Percentiles rank a stretch among this genome's conserved stretches.
phyloP scores from a whole-genome alignment of 2,888 invertebrate genomes.

The Temnothorax rugatulus region DNA sequence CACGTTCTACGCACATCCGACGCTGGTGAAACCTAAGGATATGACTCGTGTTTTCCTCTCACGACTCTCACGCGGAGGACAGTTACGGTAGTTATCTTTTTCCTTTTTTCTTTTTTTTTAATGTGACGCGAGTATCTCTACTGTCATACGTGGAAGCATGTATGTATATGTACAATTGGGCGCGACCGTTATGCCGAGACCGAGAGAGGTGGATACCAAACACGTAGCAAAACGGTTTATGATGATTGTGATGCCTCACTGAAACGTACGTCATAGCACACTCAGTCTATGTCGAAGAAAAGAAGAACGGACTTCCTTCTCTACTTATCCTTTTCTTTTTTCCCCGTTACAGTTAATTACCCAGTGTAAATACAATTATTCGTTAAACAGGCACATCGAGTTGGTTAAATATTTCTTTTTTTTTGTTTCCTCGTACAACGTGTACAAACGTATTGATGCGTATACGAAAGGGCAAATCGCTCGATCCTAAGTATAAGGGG shows the following conservation, averaged over 20 bases:
- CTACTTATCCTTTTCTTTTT: constrained; percentile 54
- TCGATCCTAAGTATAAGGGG: constrained; percentile 25
- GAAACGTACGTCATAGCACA: constrained; percentile 28
- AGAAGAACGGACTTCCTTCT: constrained; percentile 39
- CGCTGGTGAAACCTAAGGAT: constrained; percentile 73
- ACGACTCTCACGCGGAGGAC: constrained; percentile 54
- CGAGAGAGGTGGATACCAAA: constrained; percentile 58
- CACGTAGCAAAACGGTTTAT: constrained; percentile 53
- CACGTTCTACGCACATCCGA: constrained; percentile 44
- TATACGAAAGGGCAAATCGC: constrained; percentile 53
- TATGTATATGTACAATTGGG: constrained; percentile 60
- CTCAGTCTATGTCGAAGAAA: constrained; percentile 51
- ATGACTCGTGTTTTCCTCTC: constrained; percentile 74
- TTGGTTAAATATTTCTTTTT: constrained; percentile 81
- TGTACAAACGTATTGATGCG: constrained; percentile 63
- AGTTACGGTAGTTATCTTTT: constrained; percentile 42
- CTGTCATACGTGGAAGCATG: constrained; percentile 79
- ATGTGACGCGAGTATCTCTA: constrained; percentile 67
- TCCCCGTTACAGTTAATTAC: constrained; percentile 66
- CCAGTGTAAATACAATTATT: constrained; percentile 79
- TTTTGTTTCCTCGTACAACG: constrained; percentile 57
- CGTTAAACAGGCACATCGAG: constrained; percentile 85
- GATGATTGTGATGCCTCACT: constrained; percentile 64
- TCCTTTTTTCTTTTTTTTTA: constrained; percentile 40
- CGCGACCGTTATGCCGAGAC: constrained; percentile 55